Percentiles rank a stretch among this genome's conserved stretches.
phyloP scores from a whole-genome alignment of 2,797 vertebrate species.

The Phalloptychus januarius region DNA sequence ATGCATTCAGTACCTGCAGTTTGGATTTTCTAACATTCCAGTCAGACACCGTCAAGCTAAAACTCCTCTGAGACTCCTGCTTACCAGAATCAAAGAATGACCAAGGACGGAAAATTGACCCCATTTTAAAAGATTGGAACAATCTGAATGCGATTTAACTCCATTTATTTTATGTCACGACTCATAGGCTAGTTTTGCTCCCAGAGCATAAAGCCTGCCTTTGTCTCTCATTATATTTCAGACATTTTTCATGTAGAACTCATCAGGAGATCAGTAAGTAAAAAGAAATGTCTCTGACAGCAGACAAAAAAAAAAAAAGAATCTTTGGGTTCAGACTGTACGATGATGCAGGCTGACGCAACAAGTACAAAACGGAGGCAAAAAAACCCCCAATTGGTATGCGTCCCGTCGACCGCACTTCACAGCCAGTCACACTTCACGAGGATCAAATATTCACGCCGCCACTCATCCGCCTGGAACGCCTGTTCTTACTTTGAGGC shows the following conservation, averaged over 20 bases:
- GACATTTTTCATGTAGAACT: background rate
- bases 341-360: conserved; percentile 70
- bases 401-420: conserved; percentile 48
- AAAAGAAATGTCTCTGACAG: conserved; percentile 53
- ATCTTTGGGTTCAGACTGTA: conserved; percentile 58
- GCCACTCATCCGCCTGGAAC: conserved; percentile 52
- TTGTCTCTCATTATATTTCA: conserved; percentile 1
- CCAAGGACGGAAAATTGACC: background rate
- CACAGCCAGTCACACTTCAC: conserved; percentile 55
- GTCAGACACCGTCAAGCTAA: background rate
- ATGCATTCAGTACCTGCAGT: background rate
- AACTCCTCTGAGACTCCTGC: background rate
- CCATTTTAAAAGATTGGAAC: background rate
- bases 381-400: conserved; percentile 67
- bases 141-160: background rate
- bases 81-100: background rate
- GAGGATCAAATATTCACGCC: conserved; percentile 65
- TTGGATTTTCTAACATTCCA: background rate
- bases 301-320: conserved; percentile 33
- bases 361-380: conserved; percentile 61
- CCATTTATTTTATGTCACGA: background rate
- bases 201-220: conserved; percentile 32
- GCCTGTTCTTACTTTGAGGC: conserved; percentile 45
- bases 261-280: conserved; percentile 42
- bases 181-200: conserved; percentile 1